Evolutionary conservation across 92 coral and sea anemone genomes (phyloP).

Genomic region (Galaxea fascicularis): DNA sequence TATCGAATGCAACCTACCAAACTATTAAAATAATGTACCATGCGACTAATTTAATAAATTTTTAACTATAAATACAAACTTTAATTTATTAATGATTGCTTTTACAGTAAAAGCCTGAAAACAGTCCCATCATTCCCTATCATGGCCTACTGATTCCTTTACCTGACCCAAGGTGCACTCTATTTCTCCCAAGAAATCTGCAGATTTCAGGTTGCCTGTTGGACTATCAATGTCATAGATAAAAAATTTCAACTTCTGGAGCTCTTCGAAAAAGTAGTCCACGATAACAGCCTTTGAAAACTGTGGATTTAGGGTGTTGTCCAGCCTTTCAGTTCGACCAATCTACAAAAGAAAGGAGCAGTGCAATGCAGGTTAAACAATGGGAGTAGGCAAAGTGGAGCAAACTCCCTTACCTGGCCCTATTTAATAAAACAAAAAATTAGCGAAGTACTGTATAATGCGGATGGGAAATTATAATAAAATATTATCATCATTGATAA

Average conservation of each 20-base stretch:
- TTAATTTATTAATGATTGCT: too few relatives aligned
- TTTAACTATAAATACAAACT: too few relatives aligned
- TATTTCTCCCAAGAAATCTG: constrained; percentile 95
- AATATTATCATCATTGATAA: too few relatives aligned
- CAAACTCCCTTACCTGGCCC: not conserved
- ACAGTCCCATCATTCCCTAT: too few relatives aligned
- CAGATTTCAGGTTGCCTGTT: constrained; percentile 74
- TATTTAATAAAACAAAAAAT: too few relatives aligned
- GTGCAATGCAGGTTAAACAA: not conserved
- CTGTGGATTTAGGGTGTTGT: constrained; percentile 85
- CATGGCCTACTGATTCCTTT: too few relatives aligned
- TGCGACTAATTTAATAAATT: too few relatives aligned
- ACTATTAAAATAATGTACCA: too few relatives aligned
- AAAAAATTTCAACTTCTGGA: constrained; percentile 89
- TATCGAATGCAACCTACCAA: too few relatives aligned
- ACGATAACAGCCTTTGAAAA: constrained; percentile 81
- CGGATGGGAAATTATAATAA: too few relatives aligned
- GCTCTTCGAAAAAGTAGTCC: constrained; percentile 96
- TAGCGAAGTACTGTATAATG: too few relatives aligned
- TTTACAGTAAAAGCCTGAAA: too few relatives aligned
- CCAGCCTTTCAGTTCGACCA: constrained; percentile 94
- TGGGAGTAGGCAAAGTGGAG: not conserved
- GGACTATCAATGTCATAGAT: constrained; percentile 94
- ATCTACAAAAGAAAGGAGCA: constrained; percentile 54
- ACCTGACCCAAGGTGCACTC: constrained; percentile 98